A percentile compares a stretch with the other conserved stretches of the same genome.
phyloP scores from a whole-genome alignment of 2,797 vertebrate genomes.

The Pangasius macronema region DNA sequence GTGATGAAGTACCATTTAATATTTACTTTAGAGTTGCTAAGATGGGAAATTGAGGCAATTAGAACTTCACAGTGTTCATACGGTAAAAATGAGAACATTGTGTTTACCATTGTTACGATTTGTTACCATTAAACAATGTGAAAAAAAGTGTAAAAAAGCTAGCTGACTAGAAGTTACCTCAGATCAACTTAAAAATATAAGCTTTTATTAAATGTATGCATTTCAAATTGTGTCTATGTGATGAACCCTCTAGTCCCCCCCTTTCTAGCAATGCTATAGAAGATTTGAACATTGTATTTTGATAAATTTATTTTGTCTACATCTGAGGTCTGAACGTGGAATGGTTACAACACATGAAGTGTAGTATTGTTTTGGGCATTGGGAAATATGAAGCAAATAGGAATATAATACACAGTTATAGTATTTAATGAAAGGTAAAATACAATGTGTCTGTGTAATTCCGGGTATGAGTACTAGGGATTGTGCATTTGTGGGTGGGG shows the following conservation, averaged over 20 bases:
- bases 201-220: not conserved
- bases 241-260: not conserved
- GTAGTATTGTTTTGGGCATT: not conserved
- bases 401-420: not conserved
- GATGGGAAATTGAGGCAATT: not conserved
- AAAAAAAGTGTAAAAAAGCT: not conserved
- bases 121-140: not conserved
- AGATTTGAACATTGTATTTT: not conserved
- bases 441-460: not conserved
- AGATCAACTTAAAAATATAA: not conserved
- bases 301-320: not conserved
- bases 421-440: not conserved
- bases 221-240: not conserved
- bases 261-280: not conserved
- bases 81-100: not conserved
- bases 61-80: not conserved
- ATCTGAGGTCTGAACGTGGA: not conserved
- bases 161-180: not conserved
- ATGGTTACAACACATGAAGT: not conserved
- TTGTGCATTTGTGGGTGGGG: not conserved
- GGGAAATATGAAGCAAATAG: not conserved
- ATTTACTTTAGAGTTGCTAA: not conserved
- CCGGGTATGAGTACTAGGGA: not conserved
- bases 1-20: not conserved
- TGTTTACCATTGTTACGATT: not conserved